phyloP scores from a whole-genome alignment of 2,888 invertebrate species.

The Encarsia formosa region DNA sequence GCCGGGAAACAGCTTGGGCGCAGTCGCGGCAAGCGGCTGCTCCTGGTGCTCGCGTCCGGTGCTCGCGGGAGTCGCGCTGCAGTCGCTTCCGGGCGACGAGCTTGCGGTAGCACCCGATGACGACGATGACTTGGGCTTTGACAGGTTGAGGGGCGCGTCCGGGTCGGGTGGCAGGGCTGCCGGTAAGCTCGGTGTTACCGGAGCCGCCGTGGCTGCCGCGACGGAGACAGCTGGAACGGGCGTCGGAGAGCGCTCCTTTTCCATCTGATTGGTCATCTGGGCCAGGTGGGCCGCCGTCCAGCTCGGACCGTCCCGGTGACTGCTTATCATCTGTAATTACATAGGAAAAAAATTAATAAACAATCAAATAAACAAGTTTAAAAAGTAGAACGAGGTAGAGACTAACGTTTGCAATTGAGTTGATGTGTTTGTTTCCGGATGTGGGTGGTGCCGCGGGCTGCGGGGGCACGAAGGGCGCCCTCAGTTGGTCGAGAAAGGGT shows the following conservation, averaged over 20 bases:
- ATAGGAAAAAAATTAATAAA: no score
- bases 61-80: constrained; percentile 37
- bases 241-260: constrained; percentile 47
- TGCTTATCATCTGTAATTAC: constrained; percentile 58
- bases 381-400: neutral
- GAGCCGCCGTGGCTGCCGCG: constrained; percentile 44
- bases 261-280: constrained; percentile 59
- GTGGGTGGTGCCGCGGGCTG: constrained; percentile 45
- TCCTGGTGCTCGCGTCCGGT: constrained; percentile 43
- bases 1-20: constrained; percentile 58
- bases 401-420: constrained; percentile 44
- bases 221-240: constrained; percentile 45
- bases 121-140: constrained; percentile 70
- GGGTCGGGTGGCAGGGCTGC: constrained; percentile 45
- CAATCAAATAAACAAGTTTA: no score
- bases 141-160: constrained; percentile 83
- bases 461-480: constrained; percentile 43
- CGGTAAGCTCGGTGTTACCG: constrained; percentile 72
- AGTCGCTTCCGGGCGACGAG: constrained; percentile 54
- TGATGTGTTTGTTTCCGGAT: constrained; percentile 48
- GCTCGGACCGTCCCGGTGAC: constrained; percentile 54
- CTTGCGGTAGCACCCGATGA: constrained; percentile 51
- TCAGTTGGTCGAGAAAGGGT: constrained; percentile 60
- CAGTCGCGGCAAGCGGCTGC: constrained; percentile 57
- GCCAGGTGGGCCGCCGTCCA: constrained; percentile 72